These are phyloP conservation scores for Hylaeus anthracinus DNA, from an alignment of 1,140 invertebrate species.

Conservation along the genomic window DNA sequence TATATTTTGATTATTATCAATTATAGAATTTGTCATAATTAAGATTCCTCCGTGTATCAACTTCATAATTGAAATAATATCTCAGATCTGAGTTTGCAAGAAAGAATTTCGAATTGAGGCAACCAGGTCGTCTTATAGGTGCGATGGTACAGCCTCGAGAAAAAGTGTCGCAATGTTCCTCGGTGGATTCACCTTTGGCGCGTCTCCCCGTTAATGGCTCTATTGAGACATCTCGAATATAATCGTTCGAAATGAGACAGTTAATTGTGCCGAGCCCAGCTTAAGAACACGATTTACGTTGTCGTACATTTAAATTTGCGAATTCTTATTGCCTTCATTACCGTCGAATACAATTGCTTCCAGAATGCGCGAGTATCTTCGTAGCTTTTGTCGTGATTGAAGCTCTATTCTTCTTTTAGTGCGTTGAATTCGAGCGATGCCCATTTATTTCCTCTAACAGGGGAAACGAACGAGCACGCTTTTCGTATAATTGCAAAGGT, in stretches of 20 bases:
- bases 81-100: background rate
- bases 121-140: background rate
- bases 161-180: conserved; percentile 31
- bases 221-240: conserved; percentile 14
- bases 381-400: background rate
- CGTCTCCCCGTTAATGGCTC: conserved; percentile 7
- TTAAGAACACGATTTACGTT: background rate
- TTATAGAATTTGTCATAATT: too few species aligned
- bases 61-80: too few species aligned
- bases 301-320: background rate
- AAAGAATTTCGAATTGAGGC: conserved; percentile 4
- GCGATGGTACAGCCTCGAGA: background rate
- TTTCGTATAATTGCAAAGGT: background rate
- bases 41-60: too few species aligned
- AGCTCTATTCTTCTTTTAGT: background rate
- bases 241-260: conserved; percentile 6
- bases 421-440: background rate
- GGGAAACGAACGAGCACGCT: background rate
- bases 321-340: conserved; percentile 10
- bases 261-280: background rate
- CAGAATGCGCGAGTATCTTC: background rate
- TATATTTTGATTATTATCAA: too few species aligned
- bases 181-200: conserved; percentile 29
- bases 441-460: background rate
- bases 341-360: background rate